Evolutionary conservation across 2,888 invertebrate genomes (phyloP), one percentile per base, ranked within the genome.

Genomic region (Leucophenga maculata): DNA sequence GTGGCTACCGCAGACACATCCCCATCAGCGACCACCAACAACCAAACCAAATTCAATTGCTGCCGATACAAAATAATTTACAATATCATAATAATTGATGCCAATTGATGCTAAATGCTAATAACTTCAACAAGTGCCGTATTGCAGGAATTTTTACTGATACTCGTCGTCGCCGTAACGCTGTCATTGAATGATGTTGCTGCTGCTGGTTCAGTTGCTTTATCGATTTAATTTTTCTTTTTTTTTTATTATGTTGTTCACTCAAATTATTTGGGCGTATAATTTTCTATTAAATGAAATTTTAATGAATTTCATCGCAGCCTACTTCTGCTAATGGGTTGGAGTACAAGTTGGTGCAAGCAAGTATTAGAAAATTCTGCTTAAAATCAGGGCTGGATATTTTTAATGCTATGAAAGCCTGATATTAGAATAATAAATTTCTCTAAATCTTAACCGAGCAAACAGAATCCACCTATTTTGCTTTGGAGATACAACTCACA

Each of bases 21-120:
- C 9, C n/a, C 8, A 8, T 9, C 14, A 18, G 3, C 20, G 16
- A 4, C 55, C 39, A 32, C n/a, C 44, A 44, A 3, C 39, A 22
- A 32, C 8, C 18, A 18, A 60, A 22, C 46, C 48, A 69, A 70
- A 73, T 69, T 64, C 76, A 79, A 82, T 79, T 76, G 75, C 72
- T 69, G 44, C 65, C 52, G 67, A 69, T 67, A 76, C 75, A 73
- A 77, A 78, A 75, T 74, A 78, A 82, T 79, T 79, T 79, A 74
- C 72, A 74, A 72, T 72, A 76, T 74, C 72, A 70, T 66, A 77
- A 79, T 81, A 81, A 81, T 81, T 82, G 80, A 75, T 75, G 75
- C 67, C 80, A 80, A 80, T 80, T 80, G 80, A 79, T 70, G 77
- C 75, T 74, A 77, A 80, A 82, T 80, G 74, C 65, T 77, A 65